Base-by-base conservation (phyloP, 2,888 invertebrate genomes). In the Mechanitis messenoides region DNA sequence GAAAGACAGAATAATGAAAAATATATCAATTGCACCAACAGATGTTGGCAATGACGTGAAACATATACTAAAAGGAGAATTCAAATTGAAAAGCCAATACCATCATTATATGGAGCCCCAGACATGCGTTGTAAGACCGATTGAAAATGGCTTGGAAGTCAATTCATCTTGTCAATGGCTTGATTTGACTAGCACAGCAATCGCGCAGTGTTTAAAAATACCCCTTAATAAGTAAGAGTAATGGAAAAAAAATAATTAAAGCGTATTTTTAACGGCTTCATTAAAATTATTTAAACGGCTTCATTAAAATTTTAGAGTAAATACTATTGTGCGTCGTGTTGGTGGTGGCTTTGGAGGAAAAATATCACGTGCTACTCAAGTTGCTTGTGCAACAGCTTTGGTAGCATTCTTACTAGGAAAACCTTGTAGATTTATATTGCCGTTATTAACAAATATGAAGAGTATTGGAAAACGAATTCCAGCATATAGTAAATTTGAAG, bases 91-190 rank as follows among this genome's bases (percentile, higher is more conserved):
- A 12, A 77, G 91, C 4, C 95, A 96, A 74, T 94, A 93, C 76
- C 95, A 95, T 75, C 94, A 92, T 72, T 92, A 92, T 9, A 93
- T 96, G 93, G 96, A 96, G 73, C 92, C 94, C 0, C 94, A 94
- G 45, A 91, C 91, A 0, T 92, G 93, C 63, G 87, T 94, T 0
- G 92, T 91, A 11, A 78, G 92, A 33, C 95, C 94, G 0, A 91
- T 90, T 31, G 95, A 96, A 75, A 94, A 94, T 69, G 94, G 94
- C 0, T 79, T 95, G 71, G 92, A 94, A 64, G 91, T 95, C 0
- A 92, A 91, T 71, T 83, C 92, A 0, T 76, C 94, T 0, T 90
- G 93, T 0, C 95, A 95, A 69, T 93, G 92, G 91, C 85, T 93
- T 69, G 93, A 94, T 71, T 76, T 92, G 6, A 79, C 84, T 0